A percentile compares a stretch with the other conserved stretches of the same genome.
Evolutionary conservation across 2,113 vertebrate species (phyloP).

Genomic region (Tragulus kanchil): DNA sequence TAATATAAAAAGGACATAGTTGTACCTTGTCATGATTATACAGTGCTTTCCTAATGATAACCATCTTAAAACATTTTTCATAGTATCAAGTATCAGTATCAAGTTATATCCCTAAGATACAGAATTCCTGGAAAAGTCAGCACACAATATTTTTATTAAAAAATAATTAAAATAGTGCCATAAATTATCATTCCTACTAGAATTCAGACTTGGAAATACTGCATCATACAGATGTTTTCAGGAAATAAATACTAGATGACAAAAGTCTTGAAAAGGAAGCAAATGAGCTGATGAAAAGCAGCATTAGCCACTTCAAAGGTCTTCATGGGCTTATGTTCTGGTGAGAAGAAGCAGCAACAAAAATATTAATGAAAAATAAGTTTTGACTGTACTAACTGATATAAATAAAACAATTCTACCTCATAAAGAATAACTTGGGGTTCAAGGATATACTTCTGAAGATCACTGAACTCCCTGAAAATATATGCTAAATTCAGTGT

Average conservation of each 20-base stretch:
- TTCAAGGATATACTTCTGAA: neutral
- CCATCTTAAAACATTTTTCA: neutral
- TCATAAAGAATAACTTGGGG: neutral
- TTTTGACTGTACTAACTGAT: neutral
- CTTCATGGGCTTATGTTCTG: neutral
- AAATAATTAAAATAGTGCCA: neutral
- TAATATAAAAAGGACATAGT: neutral
- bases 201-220: neutral
- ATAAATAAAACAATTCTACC: neutral
- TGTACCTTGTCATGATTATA: neutral
- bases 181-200: neutral
- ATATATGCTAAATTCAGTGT: neutral
- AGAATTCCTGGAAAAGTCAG: neutral
- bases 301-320: neutral
- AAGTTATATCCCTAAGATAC: neutral
- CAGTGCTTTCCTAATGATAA: neutral
- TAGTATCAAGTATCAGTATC: neutral
- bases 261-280: neutral
- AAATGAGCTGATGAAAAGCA: neutral
- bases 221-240: neutral
- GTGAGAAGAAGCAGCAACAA: neutral
- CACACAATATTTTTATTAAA: neutral
- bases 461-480: neutral
- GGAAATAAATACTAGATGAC: constrained; percentile 23
- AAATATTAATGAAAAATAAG: neutral